Base-by-base conservation (phyloP, 2,797 vertebrate genomes). In the Eulemur albifrons region DNA sequence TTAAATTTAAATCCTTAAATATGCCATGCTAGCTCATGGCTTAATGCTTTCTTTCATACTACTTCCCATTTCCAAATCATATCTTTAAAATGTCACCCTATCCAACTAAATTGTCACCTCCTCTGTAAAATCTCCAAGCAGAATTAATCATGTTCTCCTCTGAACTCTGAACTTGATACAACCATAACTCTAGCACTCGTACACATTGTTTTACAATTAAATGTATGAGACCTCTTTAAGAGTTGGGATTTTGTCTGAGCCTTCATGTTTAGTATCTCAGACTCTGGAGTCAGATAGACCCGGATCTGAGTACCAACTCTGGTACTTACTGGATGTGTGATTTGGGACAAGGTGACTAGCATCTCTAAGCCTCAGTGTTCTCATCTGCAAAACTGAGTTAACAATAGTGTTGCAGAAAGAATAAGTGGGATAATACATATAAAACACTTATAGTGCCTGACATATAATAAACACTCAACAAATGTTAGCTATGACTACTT, bases 71-170 rank as follows among this genome's bases (percentile, higher is more conserved):
- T 94, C 45, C 18, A 92, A 93, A 67, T 87, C 59, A 61, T 67
- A 87, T 85, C 84, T 95, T 94, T 84, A 88, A 96, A 97, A 97
- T 97, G 90, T 85, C 90, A 92, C 59, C 73, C 92, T 92, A 88
- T 90, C 63, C 75, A 75, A 92, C 76, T 88, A 92, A 96, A 97
- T 93, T 93, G 80, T 90, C 88, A 96, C 45, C 88, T 83, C 75
- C 69, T 83, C 7, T 88, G 67, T 92, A 95, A 97, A 95, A 94
- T 93, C 69, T 81, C 69, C 45, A 94, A 79, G 73, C n/a, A 96
- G 43, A 94, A 95, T 92, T 93, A 96, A 92, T 67, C 40, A 38
- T 85, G 69, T 61, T 93, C 81, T 93, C 73, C 45, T 95, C 57
- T 96, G 79, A 94, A 94, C 85, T 85, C 35, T 63, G 35, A 95